Base-by-base conservation (phyloP, 2,797 vertebrate genomes). In the Threskiornis aethiopicus region DNA sequence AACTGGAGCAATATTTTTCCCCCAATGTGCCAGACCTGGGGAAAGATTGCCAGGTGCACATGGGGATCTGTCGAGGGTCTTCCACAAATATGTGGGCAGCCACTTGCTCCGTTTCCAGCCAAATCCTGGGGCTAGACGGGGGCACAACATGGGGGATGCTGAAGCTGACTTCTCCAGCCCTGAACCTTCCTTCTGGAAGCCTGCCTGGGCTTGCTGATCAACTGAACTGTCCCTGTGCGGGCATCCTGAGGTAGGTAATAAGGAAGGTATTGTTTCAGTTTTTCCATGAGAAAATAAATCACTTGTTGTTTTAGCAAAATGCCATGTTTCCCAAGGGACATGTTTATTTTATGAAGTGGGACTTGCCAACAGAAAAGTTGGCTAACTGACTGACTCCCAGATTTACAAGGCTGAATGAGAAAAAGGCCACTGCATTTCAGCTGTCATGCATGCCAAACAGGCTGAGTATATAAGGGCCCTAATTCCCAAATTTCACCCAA, bases 1-100 rank as follows among this genome's bases (percentile, higher is more conserved):
- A 75, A 46, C 11, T 24, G 8, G 12, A 83, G 6, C 2, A 49
- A 31, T 42, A 46, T 58, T 61, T 46, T 26, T 1, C 5, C 16
- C 4, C 0, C 5, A 39, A 1, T 13, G 9, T 47, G 14, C 16
- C 20, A 77, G 18, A 51, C 9, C 9, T 42, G 6, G 5, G 7
- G 26, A 69, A 69, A 33, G 21, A 62, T 24, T 76, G 15, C 8
- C 46, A 42, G 10, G 7, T 57, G 9, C 20, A 28, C 4, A 0
- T 28, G 15, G 4, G 9, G 26, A 46, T 54, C 61, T 79, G 18
- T 65, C 1, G 4, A 65, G 13, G 4, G 9, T 82, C 33, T 76
- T 87, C 42, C 25, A 75, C 24, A 72, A 33, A 49, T 10, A 13
- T 6, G 5, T 79, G 49, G 62, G 42, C 21, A 84, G 6, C 5